Conservation (phyloP, 2,113 vertebrate species). For the Arothron firmamentum region DNA sequence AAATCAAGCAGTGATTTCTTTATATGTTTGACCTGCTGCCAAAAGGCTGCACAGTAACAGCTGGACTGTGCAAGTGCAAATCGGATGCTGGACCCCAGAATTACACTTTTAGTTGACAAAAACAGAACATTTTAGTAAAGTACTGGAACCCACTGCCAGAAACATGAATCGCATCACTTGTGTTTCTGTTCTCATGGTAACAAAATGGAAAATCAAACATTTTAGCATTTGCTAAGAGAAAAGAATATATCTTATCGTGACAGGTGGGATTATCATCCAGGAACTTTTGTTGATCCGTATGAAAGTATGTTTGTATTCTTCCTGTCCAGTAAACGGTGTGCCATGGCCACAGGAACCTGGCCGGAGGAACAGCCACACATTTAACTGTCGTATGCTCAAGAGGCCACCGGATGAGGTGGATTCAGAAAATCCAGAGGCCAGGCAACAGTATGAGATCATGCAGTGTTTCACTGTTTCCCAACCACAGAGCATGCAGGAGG, state of each 20-base stretch:
- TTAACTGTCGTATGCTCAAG: slow-evolving; percentile 94
- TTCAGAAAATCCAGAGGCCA: slow-evolving; percentile 83
- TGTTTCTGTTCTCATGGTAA: no score
- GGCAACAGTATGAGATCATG: slow-evolving; percentile 94
- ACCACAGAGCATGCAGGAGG: slow-evolving; percentile 84
- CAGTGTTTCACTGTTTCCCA: slow-evolving; percentile 94
- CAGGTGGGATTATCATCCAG: not conserved
- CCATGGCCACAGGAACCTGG: slow-evolving; percentile 88
- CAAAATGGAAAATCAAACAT: no score
- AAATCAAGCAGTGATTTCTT: not conserved
- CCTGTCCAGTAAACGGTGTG: slow-evolving; percentile 81
- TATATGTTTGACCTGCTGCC: not conserved
- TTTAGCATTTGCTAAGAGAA: no score
- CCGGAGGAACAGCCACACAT: slow-evolving; percentile 88
- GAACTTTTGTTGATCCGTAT: not conserved
- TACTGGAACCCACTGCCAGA: no score
- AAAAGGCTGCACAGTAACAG: no score
- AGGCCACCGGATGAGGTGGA: slow-evolving; percentile 85
- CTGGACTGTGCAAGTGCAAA: no score
- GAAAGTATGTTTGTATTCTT: not conserved
- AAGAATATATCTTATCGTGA: no score
- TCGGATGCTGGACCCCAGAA: no score
- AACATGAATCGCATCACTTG: no score
- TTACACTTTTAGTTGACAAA: no score
- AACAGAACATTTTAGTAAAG: no score